Percentiles rank a stretch among this genome's conserved stretches.
Conservation (phyloP, 2,797 vertebrate genomes). For the Eulemur rubriventer region DNA sequence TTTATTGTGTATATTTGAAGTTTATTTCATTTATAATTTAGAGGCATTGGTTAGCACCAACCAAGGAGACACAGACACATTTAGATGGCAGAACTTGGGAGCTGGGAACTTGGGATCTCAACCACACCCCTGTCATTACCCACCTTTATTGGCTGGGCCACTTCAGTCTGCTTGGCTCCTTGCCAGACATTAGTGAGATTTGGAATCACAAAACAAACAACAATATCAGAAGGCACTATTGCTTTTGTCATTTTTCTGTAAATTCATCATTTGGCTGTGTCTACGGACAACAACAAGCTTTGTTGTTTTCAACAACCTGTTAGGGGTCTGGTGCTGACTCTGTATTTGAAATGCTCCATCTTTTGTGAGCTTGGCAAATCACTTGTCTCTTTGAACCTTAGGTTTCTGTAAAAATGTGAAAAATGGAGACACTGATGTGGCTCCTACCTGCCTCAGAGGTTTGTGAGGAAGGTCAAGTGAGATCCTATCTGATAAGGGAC, state of each 20-base stretch:
- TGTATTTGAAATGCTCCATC: slow-evolving; percentile 31
- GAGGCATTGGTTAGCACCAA: background rate
- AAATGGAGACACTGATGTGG: background rate
- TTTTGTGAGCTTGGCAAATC: slow-evolving; percentile 40
- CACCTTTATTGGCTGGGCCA: background rate
- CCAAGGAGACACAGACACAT: background rate
- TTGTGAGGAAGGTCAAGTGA: slow-evolving; percentile 15
- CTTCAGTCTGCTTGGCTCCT: background rate
- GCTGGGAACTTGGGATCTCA: background rate
- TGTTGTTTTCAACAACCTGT: slow-evolving; percentile 28
- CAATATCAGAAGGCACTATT: background rate
- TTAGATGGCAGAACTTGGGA: background rate
- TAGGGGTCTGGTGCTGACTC: background rate
- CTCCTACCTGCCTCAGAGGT: background rate
- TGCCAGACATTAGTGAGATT: background rate
- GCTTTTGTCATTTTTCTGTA: background rate
- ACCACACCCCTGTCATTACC: background rate
- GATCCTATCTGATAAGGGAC: background rate
- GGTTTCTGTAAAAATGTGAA: slow-evolving; percentile 26
- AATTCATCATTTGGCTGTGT: background rate
- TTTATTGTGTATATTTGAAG: background rate
- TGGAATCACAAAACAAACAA: background rate
- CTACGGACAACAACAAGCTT: slow-evolving; percentile 6
- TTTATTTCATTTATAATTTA: background rate
- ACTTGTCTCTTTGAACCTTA: slow-evolving; percentile 30